phyloP scores from a whole-genome alignment of 2,113 vertebrate species.

The Paracanthobrama guichenoti region DNA sequence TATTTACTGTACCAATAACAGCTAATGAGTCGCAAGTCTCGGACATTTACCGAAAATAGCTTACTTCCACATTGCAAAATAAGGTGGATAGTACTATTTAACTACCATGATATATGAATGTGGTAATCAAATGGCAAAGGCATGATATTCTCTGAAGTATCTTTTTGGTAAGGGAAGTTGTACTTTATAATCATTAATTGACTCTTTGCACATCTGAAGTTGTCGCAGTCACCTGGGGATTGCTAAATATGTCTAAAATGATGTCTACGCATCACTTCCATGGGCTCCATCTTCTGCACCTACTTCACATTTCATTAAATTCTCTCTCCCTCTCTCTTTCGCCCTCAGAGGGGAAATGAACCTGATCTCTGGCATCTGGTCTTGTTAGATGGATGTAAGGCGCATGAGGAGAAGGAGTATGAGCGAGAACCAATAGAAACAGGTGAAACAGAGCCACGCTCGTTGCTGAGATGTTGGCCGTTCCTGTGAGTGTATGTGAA shows the following conservation, averaged over 20 bases:
- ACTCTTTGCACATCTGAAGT: background rate
- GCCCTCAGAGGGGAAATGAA: slow-evolving; percentile 13
- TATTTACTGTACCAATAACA: too few species aligned
- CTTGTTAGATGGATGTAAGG: slow-evolving; percentile 28
- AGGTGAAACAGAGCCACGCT: slow-evolving; percentile 15
- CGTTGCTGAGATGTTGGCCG: slow-evolving; percentile 3
- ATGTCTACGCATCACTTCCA: slow-evolving; percentile 9
- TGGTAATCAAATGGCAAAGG: background rate
- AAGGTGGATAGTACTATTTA: background rate
- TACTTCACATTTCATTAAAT: slow-evolving; percentile 16
- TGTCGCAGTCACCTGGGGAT: background rate
- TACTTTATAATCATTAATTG: background rate
- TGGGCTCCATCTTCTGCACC: slow-evolving; percentile 4
- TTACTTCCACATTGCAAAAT: too few species aligned
- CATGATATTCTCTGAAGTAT: background rate
- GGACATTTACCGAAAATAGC: too few species aligned
- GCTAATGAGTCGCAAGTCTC: too few species aligned
- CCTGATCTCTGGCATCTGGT: slow-evolving; percentile 27
- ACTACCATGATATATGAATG: background rate
- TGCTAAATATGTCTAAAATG: slow-evolving; percentile 16
- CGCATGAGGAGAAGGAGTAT: background rate
- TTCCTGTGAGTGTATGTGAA: background rate
- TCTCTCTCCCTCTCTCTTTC: slow-evolving; percentile 9
- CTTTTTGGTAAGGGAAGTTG: background rate
- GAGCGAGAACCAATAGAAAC: background rate